phyloP scores from a whole-genome alignment of 1,140 invertebrate genomes.

The Delia radicum region DNA sequence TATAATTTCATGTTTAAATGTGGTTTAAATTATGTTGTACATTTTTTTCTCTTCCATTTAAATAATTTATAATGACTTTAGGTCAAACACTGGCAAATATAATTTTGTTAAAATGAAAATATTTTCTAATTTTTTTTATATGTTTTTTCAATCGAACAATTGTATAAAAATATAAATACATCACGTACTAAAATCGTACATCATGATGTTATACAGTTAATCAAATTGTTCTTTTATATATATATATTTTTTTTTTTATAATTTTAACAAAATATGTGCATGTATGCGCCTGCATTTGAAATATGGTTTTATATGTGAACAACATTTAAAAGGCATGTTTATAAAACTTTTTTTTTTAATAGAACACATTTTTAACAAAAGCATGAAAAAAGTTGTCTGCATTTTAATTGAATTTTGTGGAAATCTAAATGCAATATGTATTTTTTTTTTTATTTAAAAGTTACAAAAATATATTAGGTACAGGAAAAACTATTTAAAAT shows the following conservation, averaged over 20 bases:
- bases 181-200: slow-evolving; percentile 1
- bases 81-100: not conserved
- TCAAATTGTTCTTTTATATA: not conserved
- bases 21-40: too few species aligned
- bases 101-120: not conserved
- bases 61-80: not conserved
- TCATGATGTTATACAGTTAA: not conserved
- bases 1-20: too few species aligned
- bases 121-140: not conserved
- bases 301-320: not conserved
- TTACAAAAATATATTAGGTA: too few species aligned
- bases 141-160: not conserved
- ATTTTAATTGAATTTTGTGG: not conserved
- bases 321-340: too few species aligned
- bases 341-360: not conserved
- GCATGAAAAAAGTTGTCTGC: not conserved
- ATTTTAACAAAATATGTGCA: not conserved
- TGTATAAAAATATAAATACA: not conserved
- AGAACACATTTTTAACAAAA: not conserved
- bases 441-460: not conserved
- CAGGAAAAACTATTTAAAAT: too few species aligned
- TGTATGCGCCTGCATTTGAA: not conserved
- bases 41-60: too few species aligned
- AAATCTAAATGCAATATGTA: not conserved
- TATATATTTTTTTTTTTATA: not conserved